Percentiles rank a stretch among this genome's conserved stretches.
phyloP scores from a whole-genome alignment of 2,888 invertebrate genomes.

The Rhynchonema sp. region DNA sequence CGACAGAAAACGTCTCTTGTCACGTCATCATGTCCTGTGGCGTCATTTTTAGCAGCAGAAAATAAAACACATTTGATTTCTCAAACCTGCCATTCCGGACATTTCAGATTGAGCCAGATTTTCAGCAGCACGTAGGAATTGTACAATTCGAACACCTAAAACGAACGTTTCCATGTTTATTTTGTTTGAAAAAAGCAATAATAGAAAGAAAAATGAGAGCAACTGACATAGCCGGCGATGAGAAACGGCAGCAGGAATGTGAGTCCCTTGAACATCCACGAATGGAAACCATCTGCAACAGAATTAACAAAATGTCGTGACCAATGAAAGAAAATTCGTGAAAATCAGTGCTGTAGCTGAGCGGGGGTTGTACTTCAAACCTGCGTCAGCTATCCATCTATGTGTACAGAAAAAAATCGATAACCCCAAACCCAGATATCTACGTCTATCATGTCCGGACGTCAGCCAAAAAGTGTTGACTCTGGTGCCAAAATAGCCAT shows the following conservation, averaged over 20 bases:
- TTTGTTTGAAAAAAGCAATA: too few relatives aligned
- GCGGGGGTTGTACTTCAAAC: not conserved
- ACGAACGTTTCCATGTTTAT: slow-evolving; percentile 5
- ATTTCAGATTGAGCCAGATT: slow-evolving; percentile 47
- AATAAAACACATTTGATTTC: too few relatives aligned
- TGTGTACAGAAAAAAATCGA: not conserved
- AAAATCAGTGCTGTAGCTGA: too few relatives aligned
- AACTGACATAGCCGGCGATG: slow-evolving; percentile 62
- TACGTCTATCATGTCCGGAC: too few relatives aligned
- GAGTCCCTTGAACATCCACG: slow-evolving; percentile 98
- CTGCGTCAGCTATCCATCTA: not conserved
- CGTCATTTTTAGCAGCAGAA: too few relatives aligned
- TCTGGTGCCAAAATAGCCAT: too few relatives aligned
- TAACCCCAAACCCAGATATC: too few relatives aligned
- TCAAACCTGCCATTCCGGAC: slow-evolving; percentile 71
- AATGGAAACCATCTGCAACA: slow-evolving; percentile 72
- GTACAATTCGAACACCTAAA: slow-evolving; percentile 67
- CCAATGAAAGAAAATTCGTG: too few relatives aligned
- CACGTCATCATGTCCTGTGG: too few relatives aligned
- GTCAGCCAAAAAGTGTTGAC: too few relatives aligned
- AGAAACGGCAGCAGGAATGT: slow-evolving; percentile 88
- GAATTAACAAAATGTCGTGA: not conserved
- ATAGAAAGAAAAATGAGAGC: too few relatives aligned
- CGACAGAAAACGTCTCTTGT: too few relatives aligned
- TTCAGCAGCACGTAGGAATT: slow-evolving; percentile 71